phyloP scores from a whole-genome alignment of 2,888 invertebrate species.

The Luperina testacea region DNA sequence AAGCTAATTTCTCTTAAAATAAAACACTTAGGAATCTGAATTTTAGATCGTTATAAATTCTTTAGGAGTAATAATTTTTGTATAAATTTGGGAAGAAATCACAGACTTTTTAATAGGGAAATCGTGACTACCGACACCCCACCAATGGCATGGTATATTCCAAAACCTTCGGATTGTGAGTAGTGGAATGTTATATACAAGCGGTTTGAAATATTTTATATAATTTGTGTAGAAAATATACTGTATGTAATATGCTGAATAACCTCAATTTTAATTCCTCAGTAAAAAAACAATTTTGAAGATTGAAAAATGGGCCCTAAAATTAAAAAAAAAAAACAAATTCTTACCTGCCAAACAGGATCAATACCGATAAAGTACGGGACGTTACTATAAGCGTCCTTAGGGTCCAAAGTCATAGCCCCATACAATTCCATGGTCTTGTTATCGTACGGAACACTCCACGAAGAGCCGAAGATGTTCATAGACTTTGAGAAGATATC shows the following conservation, averaged over 20 bases:
- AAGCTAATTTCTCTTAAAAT: too few species aligned
- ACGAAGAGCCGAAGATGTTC: conserved; percentile 98
- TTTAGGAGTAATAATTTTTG: too few species aligned
- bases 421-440: conserved; percentile 85
- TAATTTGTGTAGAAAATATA: neutral
- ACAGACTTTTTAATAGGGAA: too few species aligned
- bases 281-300: neutral
- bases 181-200: too few species aligned
- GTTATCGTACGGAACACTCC: conserved; percentile 91
- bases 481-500: conserved; percentile 99
- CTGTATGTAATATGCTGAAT: neutral
- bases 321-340: neutral
- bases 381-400: conserved; percentile 86
- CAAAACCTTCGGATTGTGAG: too few species aligned
- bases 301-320: neutral
- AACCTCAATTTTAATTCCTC: neutral
- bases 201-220: neutral
- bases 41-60: too few species aligned
- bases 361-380: conserved; percentile 98
- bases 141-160: too few species aligned
- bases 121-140: too few species aligned
- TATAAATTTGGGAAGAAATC: too few species aligned
- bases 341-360: conserved; percentile 92
- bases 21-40: too few species aligned
- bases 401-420: conserved; percentile 92